These are phyloP conservation scores for Syrphus vitripennis DNA, from an alignment of 2,888 invertebrate genomes.

Conservation along the genomic window DNA sequence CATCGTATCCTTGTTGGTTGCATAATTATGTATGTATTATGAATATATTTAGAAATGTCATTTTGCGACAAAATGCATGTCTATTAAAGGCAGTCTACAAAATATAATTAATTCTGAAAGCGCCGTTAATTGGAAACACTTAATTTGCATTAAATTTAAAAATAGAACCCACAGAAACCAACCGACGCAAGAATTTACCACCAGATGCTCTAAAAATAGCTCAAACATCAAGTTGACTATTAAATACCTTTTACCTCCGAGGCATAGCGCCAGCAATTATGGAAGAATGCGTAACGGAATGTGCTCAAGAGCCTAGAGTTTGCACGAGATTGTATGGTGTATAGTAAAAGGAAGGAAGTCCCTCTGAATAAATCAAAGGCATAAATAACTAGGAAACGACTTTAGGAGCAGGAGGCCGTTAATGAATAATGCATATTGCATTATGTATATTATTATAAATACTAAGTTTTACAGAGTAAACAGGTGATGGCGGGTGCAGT, in stretches of 20 bases:
- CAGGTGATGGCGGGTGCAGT: constrained; percentile 28
- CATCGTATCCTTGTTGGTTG: constrained; percentile 43
- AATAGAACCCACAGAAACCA: constrained; percentile 58
- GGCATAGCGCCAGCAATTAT: constrained; percentile 68
- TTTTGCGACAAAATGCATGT: constrained; percentile 30
- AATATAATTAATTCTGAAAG: constrained; percentile 55
- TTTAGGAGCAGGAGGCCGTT: constrained; percentile 5
- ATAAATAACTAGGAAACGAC: constrained; percentile 55
- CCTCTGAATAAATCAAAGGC: constrained; percentile 7
- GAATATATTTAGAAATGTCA: constrained; percentile 34
- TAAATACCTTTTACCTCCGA: constrained; percentile 40
- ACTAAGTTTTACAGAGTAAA: constrained; percentile 10
- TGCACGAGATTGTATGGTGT: too few relatives aligned
- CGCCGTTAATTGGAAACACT: constrained; percentile 69
- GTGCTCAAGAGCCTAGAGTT: constrained; percentile 1
- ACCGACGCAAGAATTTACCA: constrained; percentile 47
- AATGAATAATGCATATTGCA: constrained; percentile 61
- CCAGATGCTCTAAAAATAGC: constrained; percentile 56
- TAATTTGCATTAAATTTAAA: constrained; percentile 70
- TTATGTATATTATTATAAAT: constrained; percentile 43
- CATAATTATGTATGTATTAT: constrained; percentile 59
- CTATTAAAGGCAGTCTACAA: constrained; percentile 12
- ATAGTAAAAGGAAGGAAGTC: constrained; percentile 42
- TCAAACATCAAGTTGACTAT: constrained; percentile 21
- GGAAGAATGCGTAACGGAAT: constrained; percentile 69